These are phyloP conservation scores for Tuberolachnus salignus DNA, from an alignment of 2,888 invertebrate species.

Conservation along the genomic window DNA sequence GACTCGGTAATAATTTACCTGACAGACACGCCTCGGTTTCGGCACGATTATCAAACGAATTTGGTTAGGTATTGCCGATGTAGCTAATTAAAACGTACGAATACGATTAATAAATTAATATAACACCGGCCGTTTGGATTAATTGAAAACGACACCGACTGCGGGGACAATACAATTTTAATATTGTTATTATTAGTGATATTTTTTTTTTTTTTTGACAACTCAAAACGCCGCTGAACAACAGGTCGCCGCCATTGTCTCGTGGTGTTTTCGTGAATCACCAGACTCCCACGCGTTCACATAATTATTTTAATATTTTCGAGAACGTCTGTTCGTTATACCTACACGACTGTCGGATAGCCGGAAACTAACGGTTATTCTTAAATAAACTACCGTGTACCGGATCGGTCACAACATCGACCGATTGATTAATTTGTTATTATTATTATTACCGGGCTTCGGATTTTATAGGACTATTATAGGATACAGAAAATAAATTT, in stretches of 20 bases:
- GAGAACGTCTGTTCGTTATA: neutral
- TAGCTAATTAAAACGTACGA: neutral
- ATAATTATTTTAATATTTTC: neutral
- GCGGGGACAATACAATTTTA: too few species aligned
- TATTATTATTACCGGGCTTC: too few species aligned
- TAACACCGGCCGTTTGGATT: too few species aligned
- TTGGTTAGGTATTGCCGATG: neutral
- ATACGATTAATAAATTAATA: too few species aligned
- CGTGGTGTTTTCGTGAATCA: neutral
- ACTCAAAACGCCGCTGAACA: neutral
- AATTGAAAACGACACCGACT: too few species aligned
- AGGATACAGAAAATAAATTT: too few species aligned
- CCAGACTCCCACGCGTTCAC: slow-evolving; percentile 9
- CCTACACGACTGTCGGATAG: neutral
- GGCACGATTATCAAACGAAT: neutral
- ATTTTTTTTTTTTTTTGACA: neutral
- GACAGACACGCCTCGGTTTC: slow-evolving; percentile 16
- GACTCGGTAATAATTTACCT: too few species aligned
- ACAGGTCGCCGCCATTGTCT: neutral
- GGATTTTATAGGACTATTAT: too few species aligned
- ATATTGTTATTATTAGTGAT: too few species aligned
- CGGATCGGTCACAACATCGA: neutral
- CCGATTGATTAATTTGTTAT: neutral
- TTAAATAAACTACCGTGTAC: neutral
- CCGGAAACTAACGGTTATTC: slow-evolving; percentile 33